Base-by-base conservation (phyloP, 2,797 vertebrate genomes). In the Odontamblyopus lacepedii region DNA sequence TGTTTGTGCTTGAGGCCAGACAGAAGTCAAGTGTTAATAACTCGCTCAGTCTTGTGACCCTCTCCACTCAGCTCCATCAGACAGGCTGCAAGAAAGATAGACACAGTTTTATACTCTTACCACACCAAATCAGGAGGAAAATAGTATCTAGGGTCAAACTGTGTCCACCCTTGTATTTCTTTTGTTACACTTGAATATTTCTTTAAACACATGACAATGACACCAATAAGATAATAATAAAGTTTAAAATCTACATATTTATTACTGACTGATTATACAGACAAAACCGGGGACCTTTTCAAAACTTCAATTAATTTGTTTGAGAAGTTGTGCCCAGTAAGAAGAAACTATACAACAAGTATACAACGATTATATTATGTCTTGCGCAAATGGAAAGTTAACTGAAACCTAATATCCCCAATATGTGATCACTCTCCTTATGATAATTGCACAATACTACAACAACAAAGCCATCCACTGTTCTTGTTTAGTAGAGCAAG, bases 11-110 rank as follows among this genome's bases (percentile, higher is more conserved):
- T 82, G 83, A 88, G 83, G 83, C 79, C 86, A 85, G 86, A 88
- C 88, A 85, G 88, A 77, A 71, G 76, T 92, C 83, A 80, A 92
- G 92, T 92, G 91, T 92, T 93, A 92, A 93, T 94, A 91, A 91
- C 86, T 86, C 71, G 26, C 75, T 75, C 82, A 84, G 79, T 88
- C 84, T 88, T 89, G 85, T 86, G 91, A 83, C 84, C 79, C 78
- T 27, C 75, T 65, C 80, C 84, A 79, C 79, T 50, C 80, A 86
- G 83, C 79, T 63, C 73, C 51, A 70, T 53, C 66, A 77, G 69
- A 62, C 73, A 79, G 68, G 41, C 72, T n/a, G 61, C 35, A 35
- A 57, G 67, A 48, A 13, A 38, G 35, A 64, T 16, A 76, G 77
- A 65, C 78, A 78, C n/a, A 74, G 70, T 61, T 2, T 15, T 48